These are phyloP conservation scores for Rhodophaea formosa DNA, from an alignment of 2,888 invertebrate species.

Conservation along the genomic window DNA sequence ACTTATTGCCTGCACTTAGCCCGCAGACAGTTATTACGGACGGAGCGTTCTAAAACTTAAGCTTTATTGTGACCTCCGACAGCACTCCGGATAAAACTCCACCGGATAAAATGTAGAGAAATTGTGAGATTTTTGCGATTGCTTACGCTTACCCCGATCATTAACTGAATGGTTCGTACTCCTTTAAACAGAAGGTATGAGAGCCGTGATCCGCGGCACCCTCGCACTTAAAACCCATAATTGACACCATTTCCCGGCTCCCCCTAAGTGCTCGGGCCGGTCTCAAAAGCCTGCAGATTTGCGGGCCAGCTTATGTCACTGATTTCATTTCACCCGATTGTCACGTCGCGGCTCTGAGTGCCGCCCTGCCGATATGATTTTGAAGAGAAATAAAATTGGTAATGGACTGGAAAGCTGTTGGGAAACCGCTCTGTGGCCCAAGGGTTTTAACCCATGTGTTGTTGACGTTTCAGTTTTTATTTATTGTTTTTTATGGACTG, in stretches of 20 bases:
- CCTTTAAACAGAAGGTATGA: conserved; percentile 15
- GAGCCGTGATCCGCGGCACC: conserved; percentile 30
- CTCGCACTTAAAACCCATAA: conserved; percentile 75
- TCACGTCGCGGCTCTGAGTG: conserved; percentile 72
- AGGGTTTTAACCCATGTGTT: conserved; percentile 4
- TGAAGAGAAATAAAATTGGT: conserved; percentile 74
- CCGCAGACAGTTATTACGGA: conserved; percentile 23
- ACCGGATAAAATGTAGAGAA: not conserved
- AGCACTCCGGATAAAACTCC: conserved; percentile 8
- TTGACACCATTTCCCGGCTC: conserved; percentile 74
- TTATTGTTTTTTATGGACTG: conserved; percentile 2
- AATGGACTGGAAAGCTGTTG: conserved; percentile 73
- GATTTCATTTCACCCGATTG: conserved; percentile 76
- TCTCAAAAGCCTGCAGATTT: conserved; percentile 71
- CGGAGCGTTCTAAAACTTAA: conserved; percentile 21
- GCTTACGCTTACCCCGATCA: conserved; percentile 6
- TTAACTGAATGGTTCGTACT: conserved; percentile 9
- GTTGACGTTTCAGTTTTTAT: not conserved
- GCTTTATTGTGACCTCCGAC: conserved; percentile 24
- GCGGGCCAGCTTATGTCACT: conserved; percentile 73
- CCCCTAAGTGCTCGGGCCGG: conserved; percentile 69
- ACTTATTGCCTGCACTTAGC: conserved; percentile 51
- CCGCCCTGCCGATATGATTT: conserved; percentile 62
- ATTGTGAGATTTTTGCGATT: not conserved
- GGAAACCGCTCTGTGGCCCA: conserved; percentile 38